phyloP scores from a whole-genome alignment of 2,888 invertebrate genomes.

The Plusia festucae region DNA sequence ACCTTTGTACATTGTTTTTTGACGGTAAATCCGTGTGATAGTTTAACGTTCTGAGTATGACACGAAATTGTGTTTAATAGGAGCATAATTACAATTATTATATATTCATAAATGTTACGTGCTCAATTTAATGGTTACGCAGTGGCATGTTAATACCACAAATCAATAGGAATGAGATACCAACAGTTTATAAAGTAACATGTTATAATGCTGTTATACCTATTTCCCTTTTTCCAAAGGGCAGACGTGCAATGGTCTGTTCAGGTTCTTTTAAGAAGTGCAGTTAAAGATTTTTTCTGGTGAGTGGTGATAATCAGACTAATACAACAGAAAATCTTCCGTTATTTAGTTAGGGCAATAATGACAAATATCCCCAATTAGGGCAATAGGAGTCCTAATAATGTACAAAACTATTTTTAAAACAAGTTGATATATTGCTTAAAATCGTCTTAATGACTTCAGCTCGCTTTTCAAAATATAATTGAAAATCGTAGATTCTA shows the following conservation, averaged over 20 bases:
- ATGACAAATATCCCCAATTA: no score
- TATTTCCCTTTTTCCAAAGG: not conserved
- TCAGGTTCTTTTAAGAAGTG: not conserved
- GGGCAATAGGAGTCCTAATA: no score
- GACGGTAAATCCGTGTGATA: not conserved
- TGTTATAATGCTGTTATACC: not conserved
- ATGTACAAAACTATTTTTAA: no score
- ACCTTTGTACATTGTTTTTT: not conserved
- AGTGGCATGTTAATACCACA: constrained; percentile 8
- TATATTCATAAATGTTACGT: constrained; percentile 9
- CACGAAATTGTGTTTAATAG: not conserved
- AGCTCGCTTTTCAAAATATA: no score
- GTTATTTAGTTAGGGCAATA: no score
- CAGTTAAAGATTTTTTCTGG: not conserved
- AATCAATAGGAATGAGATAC: not conserved
- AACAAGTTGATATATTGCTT: no score
- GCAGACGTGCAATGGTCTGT: not conserved
- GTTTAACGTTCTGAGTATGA: not conserved
- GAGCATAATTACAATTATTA: not conserved
- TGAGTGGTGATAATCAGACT: no score
- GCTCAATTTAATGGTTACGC: constrained; percentile 6
- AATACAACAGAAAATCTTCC: no score
- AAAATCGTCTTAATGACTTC: no score
- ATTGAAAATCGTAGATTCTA: no score
- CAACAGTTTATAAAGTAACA: not conserved